These are phyloP conservation scores for Parazoanthus atlanticus DNA, from an alignment of 92 coral and sea anemone genomes.

Conservation along the genomic window DNA sequence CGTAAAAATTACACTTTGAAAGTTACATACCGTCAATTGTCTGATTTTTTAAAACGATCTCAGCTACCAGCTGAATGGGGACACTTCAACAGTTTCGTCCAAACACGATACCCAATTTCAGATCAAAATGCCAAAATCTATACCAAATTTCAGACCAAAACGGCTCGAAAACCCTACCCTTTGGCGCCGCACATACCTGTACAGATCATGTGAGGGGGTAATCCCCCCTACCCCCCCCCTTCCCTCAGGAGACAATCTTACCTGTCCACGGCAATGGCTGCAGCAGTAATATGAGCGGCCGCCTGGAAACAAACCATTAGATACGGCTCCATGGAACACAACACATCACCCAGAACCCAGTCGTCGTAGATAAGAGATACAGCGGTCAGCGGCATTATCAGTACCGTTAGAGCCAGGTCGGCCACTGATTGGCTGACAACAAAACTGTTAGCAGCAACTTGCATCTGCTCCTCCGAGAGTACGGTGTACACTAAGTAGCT, in stretches of 20 bases:
- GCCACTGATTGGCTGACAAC: constrained; percentile 33
- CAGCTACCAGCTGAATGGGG: too few species aligned
- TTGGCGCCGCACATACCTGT: too few species aligned
- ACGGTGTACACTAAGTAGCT: constrained; percentile 3
- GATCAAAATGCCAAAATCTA: too few species aligned
- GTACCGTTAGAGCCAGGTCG: not conserved
- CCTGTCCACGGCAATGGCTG: constrained; percentile 27
- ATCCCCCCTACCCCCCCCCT: too few species aligned
- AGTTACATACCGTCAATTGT: too few species aligned
- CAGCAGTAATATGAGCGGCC: not conserved
- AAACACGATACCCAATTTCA: too few species aligned
- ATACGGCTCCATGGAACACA: constrained; percentile 7
- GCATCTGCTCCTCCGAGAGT: constrained; percentile 7
- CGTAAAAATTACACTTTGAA: too few species aligned
- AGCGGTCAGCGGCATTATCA: not conserved
- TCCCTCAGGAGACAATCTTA: not conserved
- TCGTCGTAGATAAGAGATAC: constrained; percentile 5
- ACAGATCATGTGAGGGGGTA: too few species aligned
- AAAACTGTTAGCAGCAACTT: constrained; percentile 1
- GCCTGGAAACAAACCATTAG: not conserved
- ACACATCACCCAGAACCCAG: constrained; percentile 6
- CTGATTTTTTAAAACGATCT: too few species aligned
- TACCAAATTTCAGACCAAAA: too few species aligned
- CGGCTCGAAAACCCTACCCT: too few species aligned
- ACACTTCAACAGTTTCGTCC: too few species aligned